Percentiles rank a stretch among this genome's conserved stretches.
These are phyloP conservation scores for Sternarchorhynchus goeldii DNA, from an alignment of 2,797 vertebrate species.

Conservation along the genomic window DNA sequence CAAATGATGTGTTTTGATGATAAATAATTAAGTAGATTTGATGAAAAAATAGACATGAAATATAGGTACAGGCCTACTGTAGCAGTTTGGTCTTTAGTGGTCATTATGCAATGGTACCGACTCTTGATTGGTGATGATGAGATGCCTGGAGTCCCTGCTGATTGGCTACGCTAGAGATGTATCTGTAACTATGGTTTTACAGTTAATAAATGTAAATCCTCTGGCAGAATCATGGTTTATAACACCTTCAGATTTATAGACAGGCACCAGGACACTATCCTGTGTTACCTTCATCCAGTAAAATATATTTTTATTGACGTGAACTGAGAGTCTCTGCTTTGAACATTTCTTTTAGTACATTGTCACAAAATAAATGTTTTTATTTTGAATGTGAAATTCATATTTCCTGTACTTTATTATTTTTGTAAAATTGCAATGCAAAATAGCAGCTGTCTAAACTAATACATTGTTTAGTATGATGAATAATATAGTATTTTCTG, in stretches of 20 bases:
- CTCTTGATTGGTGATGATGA: slow-evolving; percentile 30
- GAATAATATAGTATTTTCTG: background rate
- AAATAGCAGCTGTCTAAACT: too few relatives aligned
- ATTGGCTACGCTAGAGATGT: slow-evolving; percentile 18
- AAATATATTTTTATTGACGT: too few relatives aligned
- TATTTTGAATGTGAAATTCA: background rate
- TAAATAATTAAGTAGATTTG: too few relatives aligned
- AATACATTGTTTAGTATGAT: too few relatives aligned
- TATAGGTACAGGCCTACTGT: slow-evolving; percentile 12
- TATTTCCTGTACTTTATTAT: too few relatives aligned
- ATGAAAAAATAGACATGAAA: background rate
- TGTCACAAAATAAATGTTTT: too few relatives aligned
- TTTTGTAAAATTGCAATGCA: too few relatives aligned
- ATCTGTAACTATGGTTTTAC: slow-evolving; percentile 44
- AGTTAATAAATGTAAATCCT: slow-evolving; percentile 43
- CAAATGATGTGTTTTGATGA: too few relatives aligned
- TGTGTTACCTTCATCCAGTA: background rate
- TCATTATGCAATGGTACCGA: slow-evolving; percentile 24
- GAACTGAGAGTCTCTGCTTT: too few relatives aligned
- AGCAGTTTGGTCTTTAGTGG: slow-evolving; percentile 13
- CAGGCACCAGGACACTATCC: slow-evolving; percentile 20
- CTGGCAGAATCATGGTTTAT: slow-evolving; percentile 31
- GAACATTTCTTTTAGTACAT: too few relatives aligned
- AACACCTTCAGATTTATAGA: slow-evolving; percentile 18
- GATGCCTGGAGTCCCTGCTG: slow-evolving; percentile 36